A percentile compares a stretch with the other conserved stretches of the same genome.
Conservation (phyloP, 2,113 vertebrate genomes). For the Nothobranchius kuhntae region DNA sequence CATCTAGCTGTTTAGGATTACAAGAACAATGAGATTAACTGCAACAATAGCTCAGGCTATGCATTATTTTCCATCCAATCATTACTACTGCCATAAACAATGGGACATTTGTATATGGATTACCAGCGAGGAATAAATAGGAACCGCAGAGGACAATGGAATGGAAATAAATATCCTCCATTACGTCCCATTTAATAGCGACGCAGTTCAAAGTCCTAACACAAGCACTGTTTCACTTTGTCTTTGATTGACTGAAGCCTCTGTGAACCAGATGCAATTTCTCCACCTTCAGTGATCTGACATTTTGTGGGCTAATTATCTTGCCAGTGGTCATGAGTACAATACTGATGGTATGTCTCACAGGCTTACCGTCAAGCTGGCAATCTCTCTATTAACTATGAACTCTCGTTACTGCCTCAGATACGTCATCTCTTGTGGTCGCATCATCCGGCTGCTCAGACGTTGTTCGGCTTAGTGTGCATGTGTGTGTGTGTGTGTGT, state of each 20-base stretch:
- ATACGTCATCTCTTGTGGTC: slow-evolving; percentile 51
- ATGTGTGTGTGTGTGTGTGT: background rate
- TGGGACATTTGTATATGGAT: slow-evolving; percentile 50
- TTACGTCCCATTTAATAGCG: slow-evolving; percentile 16
- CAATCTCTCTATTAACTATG: slow-evolving; percentile 52
- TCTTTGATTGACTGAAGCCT: slow-evolving; percentile 50
- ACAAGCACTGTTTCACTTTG: slow-evolving; percentile 18
- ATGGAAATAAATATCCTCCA: background rate
- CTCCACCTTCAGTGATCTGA: slow-evolving; percentile 50
- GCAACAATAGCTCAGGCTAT: slow-evolving; percentile 49
- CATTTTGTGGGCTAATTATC: slow-evolving; percentile 70
- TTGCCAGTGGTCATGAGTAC: slow-evolving; percentile 63
- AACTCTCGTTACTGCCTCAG: slow-evolving; percentile 31
- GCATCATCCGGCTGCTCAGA: slow-evolving; percentile 47
- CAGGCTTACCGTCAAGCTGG: slow-evolving; percentile 60
- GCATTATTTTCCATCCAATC: slow-evolving; percentile 34
- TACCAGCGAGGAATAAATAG: slow-evolving; percentile 38
- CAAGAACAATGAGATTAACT: slow-evolving; percentile 64
- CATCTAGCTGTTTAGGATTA: slow-evolving; percentile 65
- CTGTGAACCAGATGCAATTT: slow-evolving; percentile 44
- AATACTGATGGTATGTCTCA: slow-evolving; percentile 59
- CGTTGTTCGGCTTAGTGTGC: slow-evolving; percentile 6
- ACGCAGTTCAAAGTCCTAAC: slow-evolving; percentile 15
- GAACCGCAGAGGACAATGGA: slow-evolving; percentile 14
- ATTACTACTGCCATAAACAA: slow-evolving; percentile 47